Percentiles rank a stretch among this genome's conserved stretches.
Evolutionary conservation across 2,113 vertebrate genomes (phyloP).

Genomic region (Sciurus niger): DNA sequence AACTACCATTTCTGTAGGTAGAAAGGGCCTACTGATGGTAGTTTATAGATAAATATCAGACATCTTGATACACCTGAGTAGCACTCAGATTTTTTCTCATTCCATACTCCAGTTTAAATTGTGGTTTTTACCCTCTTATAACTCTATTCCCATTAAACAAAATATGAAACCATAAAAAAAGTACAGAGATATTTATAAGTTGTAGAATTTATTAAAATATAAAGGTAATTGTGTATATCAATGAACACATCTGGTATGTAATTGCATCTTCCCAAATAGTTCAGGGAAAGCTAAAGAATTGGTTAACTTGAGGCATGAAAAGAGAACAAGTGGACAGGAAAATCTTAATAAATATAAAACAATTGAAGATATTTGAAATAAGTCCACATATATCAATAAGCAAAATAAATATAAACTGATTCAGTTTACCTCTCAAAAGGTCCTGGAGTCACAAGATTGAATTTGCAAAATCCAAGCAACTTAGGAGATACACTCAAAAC

Average conservation of each 20-base stretch:
- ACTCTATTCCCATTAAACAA: too few relatives aligned
- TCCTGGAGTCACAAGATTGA: neutral
- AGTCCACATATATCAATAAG: neutral
- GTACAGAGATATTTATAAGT: neutral
- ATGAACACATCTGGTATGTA: neutral
- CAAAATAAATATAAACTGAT: slow-evolving; percentile 17
- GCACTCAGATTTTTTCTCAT: neutral
- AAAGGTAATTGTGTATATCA: neutral
- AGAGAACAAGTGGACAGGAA: neutral
- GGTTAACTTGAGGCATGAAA: neutral
- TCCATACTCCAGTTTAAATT: neutral
- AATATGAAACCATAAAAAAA: neutral
- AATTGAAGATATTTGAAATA: neutral
- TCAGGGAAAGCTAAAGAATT: neutral
- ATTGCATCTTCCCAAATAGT: neutral
- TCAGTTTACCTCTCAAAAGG: neutral
- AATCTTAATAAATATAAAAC: neutral
- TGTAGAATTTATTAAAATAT: neutral
- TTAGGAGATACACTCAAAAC: neutral
- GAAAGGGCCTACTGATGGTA: too few relatives aligned
- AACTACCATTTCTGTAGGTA: too few relatives aligned
- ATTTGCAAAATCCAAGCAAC: neutral
- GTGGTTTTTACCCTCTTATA: too few relatives aligned
- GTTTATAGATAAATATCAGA: too few relatives aligned
- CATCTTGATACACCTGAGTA: too few relatives aligned